Conservation (phyloP, 1,140 invertebrate genomes). For the Drosophila saltans region DNA sequence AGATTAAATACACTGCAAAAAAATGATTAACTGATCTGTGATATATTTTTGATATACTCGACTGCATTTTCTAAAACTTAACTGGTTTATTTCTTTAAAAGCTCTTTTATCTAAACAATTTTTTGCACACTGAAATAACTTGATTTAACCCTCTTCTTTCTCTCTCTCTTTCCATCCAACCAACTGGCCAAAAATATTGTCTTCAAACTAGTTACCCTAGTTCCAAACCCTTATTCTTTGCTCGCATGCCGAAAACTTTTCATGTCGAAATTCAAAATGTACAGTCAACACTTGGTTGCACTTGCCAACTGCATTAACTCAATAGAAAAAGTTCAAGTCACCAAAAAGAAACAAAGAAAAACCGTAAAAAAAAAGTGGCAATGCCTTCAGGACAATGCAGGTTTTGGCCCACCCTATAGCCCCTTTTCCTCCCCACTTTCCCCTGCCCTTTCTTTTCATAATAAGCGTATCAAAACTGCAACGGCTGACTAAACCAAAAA, state of each 20-base stretch:
- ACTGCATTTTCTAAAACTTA: too few relatives aligned
- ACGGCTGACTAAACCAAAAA: conserved; percentile 70
- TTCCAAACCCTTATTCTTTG: neutral
- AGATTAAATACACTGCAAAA: too few relatives aligned
- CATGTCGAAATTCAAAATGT: conserved; percentile 43
- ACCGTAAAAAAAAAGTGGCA: neutral
- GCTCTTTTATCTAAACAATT: too few relatives aligned
- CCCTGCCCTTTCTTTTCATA: conserved; percentile 22
- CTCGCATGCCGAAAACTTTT: conserved; percentile 31
- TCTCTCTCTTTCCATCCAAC: neutral
- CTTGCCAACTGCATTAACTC: conserved; percentile 75
- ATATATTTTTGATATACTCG: too few relatives aligned
- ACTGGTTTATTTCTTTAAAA: too few relatives aligned
- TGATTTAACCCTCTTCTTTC: too few relatives aligned
- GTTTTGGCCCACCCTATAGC: neutral
- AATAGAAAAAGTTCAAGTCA: conserved; percentile 74
- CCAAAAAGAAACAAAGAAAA: conserved; percentile 38
- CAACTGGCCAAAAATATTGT: neutral
- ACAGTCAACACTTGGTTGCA: conserved; percentile 59
- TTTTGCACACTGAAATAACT: too few relatives aligned
- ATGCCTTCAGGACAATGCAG: conserved; percentile 36
- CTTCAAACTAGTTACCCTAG: neutral
- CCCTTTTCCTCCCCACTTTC: neutral
- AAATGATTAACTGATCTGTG: too few relatives aligned
- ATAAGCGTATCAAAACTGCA: conserved; percentile 53